Evolutionary conservation across 64 coral and sea anemone genomes (phyloP).

Genomic region (Actinia equina): DNA sequence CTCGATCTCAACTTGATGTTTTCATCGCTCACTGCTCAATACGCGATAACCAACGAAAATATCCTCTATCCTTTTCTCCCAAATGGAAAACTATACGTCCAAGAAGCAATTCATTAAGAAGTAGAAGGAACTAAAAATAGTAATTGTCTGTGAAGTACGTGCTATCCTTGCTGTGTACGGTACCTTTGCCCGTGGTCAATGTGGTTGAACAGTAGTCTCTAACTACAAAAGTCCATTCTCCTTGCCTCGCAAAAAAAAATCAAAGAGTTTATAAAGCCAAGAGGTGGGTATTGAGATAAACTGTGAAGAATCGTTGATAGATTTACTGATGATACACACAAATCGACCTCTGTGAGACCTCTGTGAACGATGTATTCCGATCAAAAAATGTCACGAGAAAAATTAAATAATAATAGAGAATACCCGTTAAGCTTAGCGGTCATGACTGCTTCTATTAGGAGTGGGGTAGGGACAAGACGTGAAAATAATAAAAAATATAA

Average conservation of each 20-base stretch:
- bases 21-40: not conserved
- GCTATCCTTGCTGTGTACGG: not conserved
- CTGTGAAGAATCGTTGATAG: slow-evolving; percentile 6
- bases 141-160: not conserved
- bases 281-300: not conserved
- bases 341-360: not conserved
- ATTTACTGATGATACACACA: not conserved
- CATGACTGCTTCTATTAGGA: not conserved
- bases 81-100: not conserved
- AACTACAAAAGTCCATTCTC: not conserved
- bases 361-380: not conserved
- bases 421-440: not conserved
- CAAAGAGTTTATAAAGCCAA: not conserved
- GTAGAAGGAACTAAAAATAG: not conserved
- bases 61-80: not conserved
- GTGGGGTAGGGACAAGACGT: not conserved
- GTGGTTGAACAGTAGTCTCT: not conserved
- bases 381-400: not conserved
- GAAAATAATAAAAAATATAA: too few relatives aligned
- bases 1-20: not conserved
- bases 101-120: slow-evolving; percentile 2
- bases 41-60: not conserved
- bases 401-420: not conserved
- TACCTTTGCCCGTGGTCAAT: not conserved
- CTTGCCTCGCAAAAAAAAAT: not conserved